Base-by-base conservation (phyloP, 2,888 invertebrate genomes). In the Byasa hedistus region DNA sequence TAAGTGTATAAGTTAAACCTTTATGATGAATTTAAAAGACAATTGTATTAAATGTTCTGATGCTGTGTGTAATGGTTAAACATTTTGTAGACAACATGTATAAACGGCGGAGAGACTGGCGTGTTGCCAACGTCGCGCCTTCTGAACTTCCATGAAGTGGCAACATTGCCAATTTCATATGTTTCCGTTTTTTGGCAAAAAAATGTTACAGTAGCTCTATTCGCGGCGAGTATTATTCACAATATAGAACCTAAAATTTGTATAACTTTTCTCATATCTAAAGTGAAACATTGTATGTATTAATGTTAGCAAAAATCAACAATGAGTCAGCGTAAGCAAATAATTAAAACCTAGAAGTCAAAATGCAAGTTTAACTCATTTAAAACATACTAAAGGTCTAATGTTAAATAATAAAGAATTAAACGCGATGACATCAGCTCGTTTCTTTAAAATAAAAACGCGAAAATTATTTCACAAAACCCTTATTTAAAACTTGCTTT, bases 21-120 rank as follows among this genome's bases (percentile, higher is more conserved):
- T 39, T 39, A 15, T 15, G 12, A 39, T 15, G 3, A 39, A 39
- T 39, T 39, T 15, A 39, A 15, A 39, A 15, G 39, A 39, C 39
- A 39, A 39, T 39, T 39, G 10, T 39, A 12, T 39, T 39, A 48
- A 48, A 1, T 48, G 48, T n/a, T 48, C n/a, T 79, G 79, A 71
- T 70, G 71, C 71, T 70, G 72, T 71, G 75, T 72, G 77, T 78
- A 79, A 80, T 80, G 78, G 80, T 76, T 78, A 79, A 59, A 79
- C 81, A 80, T 77, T 79, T 75, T 77, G 72, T 83, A 83, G 79
- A 77, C 83, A 81, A 85, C 84, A 85, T 84, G 77, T 80, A 83
- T 81, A 70, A 74, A 71, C 83, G 83, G 81, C 83, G 81, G 76
- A 72, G 68, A 66, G 66, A 70, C 83, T 89, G 89, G 88, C 84